A percentile compares a stretch with the other conserved stretches of the same genome.
phyloP scores from a whole-genome alignment of 64 coral and sea anemone genomes.

The Montipora capricornis region DNA sequence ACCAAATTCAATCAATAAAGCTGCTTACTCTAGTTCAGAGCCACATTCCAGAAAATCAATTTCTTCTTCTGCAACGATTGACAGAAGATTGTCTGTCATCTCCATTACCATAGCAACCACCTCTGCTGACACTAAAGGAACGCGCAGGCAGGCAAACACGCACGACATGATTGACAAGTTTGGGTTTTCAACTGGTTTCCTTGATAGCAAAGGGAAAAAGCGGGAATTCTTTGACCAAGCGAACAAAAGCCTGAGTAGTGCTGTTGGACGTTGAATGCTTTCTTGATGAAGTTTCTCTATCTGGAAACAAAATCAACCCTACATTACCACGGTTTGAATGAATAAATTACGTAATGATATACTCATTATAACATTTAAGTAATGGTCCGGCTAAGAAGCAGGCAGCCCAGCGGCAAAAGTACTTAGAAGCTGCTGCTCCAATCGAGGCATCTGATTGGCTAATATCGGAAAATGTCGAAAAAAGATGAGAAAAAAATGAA shows the following conservation, averaged over 20 bases:
- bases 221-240: slow-evolving; percentile 81
- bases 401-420: too few species aligned
- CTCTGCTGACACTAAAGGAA: slow-evolving; percentile 53
- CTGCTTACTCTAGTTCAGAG: background rate
- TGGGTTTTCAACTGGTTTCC: slow-evolving; percentile 50
- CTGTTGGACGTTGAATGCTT: slow-evolving; percentile 87
- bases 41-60: slow-evolving; percentile 38
- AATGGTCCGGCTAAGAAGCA: too few species aligned
- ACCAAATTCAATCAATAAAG: background rate
- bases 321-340: too few species aligned
- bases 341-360: too few species aligned
- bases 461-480: too few species aligned
- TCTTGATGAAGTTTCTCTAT: slow-evolving; percentile 74
- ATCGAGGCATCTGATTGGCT: too few species aligned
- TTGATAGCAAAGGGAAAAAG: slow-evolving; percentile 75
- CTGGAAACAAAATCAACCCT: slow-evolving; percentile 53
- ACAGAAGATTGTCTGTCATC: slow-evolving; percentile 89
- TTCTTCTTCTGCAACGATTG: background rate
- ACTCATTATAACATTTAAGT: too few species aligned
- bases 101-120: slow-evolving; percentile 97
- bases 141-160: slow-evolving; percentile 79
- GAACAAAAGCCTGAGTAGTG: slow-evolving; percentile 76
- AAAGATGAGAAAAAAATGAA: too few species aligned
- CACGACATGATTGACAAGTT: slow-evolving; percentile 69
- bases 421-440: too few species aligned